Percentiles rank a stretch among this genome's conserved stretches.
These are phyloP conservation scores for Ophioninae sp. DNA, from an alignment of 2,888 invertebrate species.

Conservation along the genomic window DNA sequence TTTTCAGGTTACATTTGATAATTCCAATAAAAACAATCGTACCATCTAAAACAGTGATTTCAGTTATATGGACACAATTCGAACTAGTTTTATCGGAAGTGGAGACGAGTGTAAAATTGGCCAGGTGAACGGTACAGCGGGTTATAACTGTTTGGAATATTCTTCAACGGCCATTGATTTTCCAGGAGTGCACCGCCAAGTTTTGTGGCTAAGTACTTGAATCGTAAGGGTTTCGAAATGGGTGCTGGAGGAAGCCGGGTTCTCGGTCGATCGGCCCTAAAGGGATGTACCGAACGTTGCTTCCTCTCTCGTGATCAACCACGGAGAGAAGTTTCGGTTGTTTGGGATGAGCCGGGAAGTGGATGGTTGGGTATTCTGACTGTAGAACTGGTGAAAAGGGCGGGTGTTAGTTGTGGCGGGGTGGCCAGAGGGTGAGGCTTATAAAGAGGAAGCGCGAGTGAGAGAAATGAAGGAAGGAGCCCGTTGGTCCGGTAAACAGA, in stretches of 20 bases:
- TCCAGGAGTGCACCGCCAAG: conserved; percentile 30
- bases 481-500: conserved; percentile 75
- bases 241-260: conserved; percentile 28
- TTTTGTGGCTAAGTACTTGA: conserved; percentile 35
- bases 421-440: conserved; percentile 49
- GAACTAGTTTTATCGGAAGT: not conserved
- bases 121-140: not conserved
- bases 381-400: conserved; percentile 33
- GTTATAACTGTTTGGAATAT: conserved; percentile 13
- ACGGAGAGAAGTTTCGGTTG: conserved; percentile 41
- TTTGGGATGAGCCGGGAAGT: conserved; percentile 42
- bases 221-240: conserved; percentile 40
- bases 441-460: conserved; percentile 50
- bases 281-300: conserved; percentile 33
- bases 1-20: not conserved
- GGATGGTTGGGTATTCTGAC: conserved; percentile 41
- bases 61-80: not conserved
- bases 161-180: conserved; percentile 42
- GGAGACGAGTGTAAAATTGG: not conserved
- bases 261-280: conserved; percentile 23
- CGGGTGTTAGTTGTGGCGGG: conserved; percentile 44
- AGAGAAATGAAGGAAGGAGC: conserved; percentile 67
- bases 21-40: not conserved
- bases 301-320: conserved; percentile 49
- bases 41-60: not conserved